Base-by-base conservation (phyloP, 2,797 vertebrate species). In the Cheracebus regulus region DNA sequence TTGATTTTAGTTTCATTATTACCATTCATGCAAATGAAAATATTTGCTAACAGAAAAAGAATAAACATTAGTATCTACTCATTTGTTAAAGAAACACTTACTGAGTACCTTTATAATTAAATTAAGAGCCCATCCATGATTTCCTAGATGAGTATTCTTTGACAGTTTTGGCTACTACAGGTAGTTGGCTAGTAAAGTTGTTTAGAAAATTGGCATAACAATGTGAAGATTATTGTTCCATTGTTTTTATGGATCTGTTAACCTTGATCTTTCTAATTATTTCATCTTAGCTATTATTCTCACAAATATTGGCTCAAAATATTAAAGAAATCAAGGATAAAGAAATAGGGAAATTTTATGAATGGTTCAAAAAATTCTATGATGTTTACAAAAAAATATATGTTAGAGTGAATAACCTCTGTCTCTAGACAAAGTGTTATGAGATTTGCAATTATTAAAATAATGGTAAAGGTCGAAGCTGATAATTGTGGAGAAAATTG, bases 11-110 rank as follows among this genome's bases (percentile, higher is more conserved):
- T 88, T 55, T 95, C 12, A n/a, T 10, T 91, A 20, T 92, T 73
- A 50, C 20, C 36, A 50, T 97, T 95, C 97, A 97, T 11, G 28
- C 30, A 95, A 93, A 86, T 96, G 83, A 70, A 95, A 95, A 86
- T 28, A 50, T 17, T 46, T 20, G 52, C 83, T 36, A 57, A 76
- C 26, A 20, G 39, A 24, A 96, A 83, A 92, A 96, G 7, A 28
- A 90, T 80, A 64, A 83, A 61, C 3, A 84, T 73, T 84, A 55
- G 11, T 55, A 88, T 58, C 33, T 76, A 41, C 70, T 88, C 28
- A 67, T 97, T 98, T 98, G 0, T 96, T 98, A 89, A 89, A 80
- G 57, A 94, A 84, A 55, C 28, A 67, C 26, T 93, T 84, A 70
- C 17, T 90, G 78, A 92, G 17, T n/a, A 84, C 26, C 4, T 50